phyloP scores from a whole-genome alignment of 1,140 invertebrate species.

The Drosophila navojoa region DNA sequence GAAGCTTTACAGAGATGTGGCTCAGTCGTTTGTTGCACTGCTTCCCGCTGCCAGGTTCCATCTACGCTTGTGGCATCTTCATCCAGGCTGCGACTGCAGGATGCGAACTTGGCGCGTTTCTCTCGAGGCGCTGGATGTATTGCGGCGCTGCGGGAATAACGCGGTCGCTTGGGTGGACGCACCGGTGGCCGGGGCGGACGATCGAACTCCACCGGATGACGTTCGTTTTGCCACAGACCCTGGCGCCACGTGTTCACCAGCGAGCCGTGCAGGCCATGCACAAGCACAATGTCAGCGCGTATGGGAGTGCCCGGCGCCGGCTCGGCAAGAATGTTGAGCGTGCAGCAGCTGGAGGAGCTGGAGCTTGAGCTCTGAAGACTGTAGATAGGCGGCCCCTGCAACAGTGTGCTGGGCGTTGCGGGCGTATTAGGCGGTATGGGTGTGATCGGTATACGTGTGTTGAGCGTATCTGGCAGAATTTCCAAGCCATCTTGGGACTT shows the following conservation, averaged over 20 bases:
- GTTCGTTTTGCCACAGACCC: slow-evolving; percentile 84
- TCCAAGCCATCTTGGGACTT: slow-evolving; percentile 75
- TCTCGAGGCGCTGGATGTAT: slow-evolving; percentile 68
- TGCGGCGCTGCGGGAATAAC: slow-evolving; percentile 68
- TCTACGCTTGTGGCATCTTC: slow-evolving; percentile 7
- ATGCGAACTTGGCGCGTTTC: slow-evolving; percentile 71
- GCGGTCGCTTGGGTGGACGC: slow-evolving; percentile 74
- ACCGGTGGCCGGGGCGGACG: slow-evolving; percentile 75
- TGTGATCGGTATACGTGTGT: slow-evolving; percentile 32
- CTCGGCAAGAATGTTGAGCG: slow-evolving; percentile 82
- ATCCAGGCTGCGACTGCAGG: slow-evolving; percentile 31
- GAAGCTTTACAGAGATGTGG: slow-evolving; percentile 39
- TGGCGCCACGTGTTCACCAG: slow-evolving; percentile 86
- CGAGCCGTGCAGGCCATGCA: slow-evolving; percentile 86
- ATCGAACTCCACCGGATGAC: slow-evolving; percentile 79
- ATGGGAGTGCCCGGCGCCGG: slow-evolving; percentile 79
- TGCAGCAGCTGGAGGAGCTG: slow-evolving; percentile 71
- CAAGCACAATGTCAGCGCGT: slow-evolving; percentile 86
- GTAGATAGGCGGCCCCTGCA: slow-evolving; percentile 50
- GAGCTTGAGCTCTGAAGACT: slow-evolving; percentile 44
- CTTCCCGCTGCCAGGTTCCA: slow-evolving; percentile 7
- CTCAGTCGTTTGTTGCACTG: slow-evolving; percentile 26
- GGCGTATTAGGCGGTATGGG: slow-evolving; percentile 40
- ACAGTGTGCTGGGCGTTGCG: slow-evolving; percentile 38
- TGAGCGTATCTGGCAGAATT: slow-evolving; percentile 67